Conservation (phyloP, 2,888 invertebrate species). For the Biston betularia region DNA sequence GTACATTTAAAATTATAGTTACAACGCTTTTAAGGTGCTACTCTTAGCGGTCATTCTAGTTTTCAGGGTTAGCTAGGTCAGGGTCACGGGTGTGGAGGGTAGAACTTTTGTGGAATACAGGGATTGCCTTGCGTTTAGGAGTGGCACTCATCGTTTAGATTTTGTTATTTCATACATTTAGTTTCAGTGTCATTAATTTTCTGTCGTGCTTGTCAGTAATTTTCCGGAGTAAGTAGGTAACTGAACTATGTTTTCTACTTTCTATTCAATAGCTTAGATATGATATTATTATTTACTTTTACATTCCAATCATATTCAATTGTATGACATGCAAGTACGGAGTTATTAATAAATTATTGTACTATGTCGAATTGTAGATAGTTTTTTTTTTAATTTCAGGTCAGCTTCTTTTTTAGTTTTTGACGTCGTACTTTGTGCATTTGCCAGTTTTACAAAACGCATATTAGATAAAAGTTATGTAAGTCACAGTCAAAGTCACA, state of each 20-base stretch:
- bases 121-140: slow-evolving; percentile 12
- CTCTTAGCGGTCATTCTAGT: not conserved
- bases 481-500: too few species aligned
- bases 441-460: too few species aligned
- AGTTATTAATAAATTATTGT: too few species aligned
- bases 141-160: slow-evolving; percentile 1
- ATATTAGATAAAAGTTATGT: too few species aligned
- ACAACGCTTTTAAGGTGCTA: not conserved
- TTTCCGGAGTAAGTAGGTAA: not conserved
- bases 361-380: too few species aligned
- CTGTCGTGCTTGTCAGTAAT: slow-evolving; percentile 16
- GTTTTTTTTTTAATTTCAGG: too few species aligned
- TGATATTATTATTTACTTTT: too few species aligned
- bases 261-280: too few species aligned
- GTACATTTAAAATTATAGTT: not conserved
- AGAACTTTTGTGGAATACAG: not conserved
- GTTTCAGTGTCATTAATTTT: slow-evolving; percentile 2
- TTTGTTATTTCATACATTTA: not conserved
- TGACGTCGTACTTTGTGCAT: too few species aligned
- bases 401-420: too few species aligned
- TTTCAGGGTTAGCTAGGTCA: slow-evolving; percentile 22
- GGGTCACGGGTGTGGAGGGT: slow-evolving; percentile 19
- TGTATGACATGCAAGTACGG: too few species aligned
- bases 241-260: not conserved
- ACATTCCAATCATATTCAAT: too few species aligned